Base-by-base conservation (phyloP, 2,113 vertebrate species). In the Edolisoma coerulescens region DNA sequence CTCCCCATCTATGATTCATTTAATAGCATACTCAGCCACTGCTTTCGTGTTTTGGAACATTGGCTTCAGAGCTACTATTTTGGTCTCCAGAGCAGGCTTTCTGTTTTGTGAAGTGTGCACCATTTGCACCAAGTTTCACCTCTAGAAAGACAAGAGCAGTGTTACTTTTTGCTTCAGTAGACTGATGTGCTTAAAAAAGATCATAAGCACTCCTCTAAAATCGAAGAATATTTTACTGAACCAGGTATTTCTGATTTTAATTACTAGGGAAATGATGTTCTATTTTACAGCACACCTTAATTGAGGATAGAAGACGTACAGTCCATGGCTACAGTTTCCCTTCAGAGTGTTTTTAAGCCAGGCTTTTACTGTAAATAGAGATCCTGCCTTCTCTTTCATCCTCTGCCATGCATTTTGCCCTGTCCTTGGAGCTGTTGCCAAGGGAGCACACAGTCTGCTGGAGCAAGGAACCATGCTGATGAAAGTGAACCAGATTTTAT, bases 1-100 rank as follows among this genome's bases (percentile, higher is more conserved):
- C 77, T 95, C 76, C 52, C 63, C 52, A 74, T 4, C 61, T 84
- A 67, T 96, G 91, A 95, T 91, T 96, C 96, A 95, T 95, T 95
- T 89, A 78, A 61, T 73, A 95, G 69, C 89, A 68, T 82, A 92
- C 44, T 69, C 65, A 95, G 71, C 54, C 56, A 75, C n/a, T 88
- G 90, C 73, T 91, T 95, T 94, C 32, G 15, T 64, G 67, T 90
- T 94, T 76, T 87, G 70, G 60, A 95, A 22, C 41, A n/a, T 76
- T 92, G 60, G 90, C 76, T 94, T 57, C 87, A 76, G 60, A 91
- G 89, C 28, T 95, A 45, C 89, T 95, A 88, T 93, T 94, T 93
- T 80, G 67, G 82, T 96, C 71, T 85, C 21, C 39, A 83, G 56
- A 85, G 37, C 26, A 54, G 33, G 41, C 63, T 95, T 67, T 93